Conservation (phyloP, 2,113 vertebrate genomes). For the Pogonocichla stellata region DNA sequence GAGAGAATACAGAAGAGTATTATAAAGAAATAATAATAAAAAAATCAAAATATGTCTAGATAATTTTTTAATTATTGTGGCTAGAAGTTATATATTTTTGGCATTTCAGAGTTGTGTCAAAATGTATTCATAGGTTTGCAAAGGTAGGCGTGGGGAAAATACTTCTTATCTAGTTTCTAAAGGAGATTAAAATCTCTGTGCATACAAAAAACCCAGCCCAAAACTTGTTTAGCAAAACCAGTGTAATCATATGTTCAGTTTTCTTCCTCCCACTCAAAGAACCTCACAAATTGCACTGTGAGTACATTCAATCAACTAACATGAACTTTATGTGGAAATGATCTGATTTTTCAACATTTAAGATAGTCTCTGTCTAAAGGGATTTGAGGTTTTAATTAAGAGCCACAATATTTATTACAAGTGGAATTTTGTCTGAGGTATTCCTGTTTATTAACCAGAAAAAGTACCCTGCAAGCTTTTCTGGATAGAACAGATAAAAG, state of each 20-base stretch:
- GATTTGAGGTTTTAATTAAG: background rate
- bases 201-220: background rate
- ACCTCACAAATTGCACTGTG: background rate
- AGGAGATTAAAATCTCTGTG: background rate
- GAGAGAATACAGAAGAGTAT: background rate
- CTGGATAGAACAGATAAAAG: background rate
- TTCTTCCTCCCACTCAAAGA: background rate
- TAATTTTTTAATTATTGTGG: background rate
- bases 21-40: background rate
- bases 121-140: background rate
- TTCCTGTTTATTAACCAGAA: background rate
- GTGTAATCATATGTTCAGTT: background rate
- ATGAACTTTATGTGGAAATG: background rate
- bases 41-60: background rate
- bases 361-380: background rate
- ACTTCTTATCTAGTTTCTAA: background rate
- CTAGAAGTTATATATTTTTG: background rate
- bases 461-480: background rate
- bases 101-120: background rate
- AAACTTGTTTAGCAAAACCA: background rate
- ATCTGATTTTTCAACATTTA: background rate
- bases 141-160: rapidly evolving
- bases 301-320: background rate
- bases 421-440: background rate
- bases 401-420: background rate